Conservation (phyloP, 2,797 vertebrate species). For the Phoxinus dragarum region DNA sequence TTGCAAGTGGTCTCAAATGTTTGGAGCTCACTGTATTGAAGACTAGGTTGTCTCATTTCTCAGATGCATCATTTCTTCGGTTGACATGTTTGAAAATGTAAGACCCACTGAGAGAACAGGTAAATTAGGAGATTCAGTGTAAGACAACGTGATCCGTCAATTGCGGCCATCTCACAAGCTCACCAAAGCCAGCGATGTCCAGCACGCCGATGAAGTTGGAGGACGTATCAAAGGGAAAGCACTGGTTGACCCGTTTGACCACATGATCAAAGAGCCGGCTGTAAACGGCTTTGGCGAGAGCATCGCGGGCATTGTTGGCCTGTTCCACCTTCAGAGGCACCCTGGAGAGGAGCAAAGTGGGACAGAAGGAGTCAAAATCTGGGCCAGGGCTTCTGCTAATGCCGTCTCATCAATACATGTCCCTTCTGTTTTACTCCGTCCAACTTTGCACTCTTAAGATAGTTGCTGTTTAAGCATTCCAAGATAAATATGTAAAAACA, state of each 20-base stretch:
- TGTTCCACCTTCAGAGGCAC: constrained; percentile 99
- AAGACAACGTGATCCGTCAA: no score
- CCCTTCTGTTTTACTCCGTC: constrained; percentile 55
- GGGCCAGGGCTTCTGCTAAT: constrained; percentile 61
- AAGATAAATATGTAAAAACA: constrained; percentile 13
- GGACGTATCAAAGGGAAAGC: constrained; percentile 94
- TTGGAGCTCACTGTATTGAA: neutral
- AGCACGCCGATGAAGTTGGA: constrained; percentile 96
- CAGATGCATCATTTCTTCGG: neutral
- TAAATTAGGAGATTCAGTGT: neutral
- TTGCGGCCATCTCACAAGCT: constrained; percentile 60
- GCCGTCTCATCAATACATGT: constrained; percentile 60
- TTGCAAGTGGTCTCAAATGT: neutral
- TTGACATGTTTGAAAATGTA: neutral
- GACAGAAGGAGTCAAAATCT: constrained; percentile 69
- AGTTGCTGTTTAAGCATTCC: constrained; percentile 1
- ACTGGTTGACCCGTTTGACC: constrained; percentile 96
- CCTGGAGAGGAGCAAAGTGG: constrained; percentile 76
- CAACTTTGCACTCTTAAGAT: constrained; percentile 49
- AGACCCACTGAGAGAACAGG: neutral
- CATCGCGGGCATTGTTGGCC: constrained; percentile 96
- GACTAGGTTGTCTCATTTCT: neutral
- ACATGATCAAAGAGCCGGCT: constrained; percentile 98
- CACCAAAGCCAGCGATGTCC: constrained; percentile 98
- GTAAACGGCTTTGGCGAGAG: constrained; percentile 95